Evolutionary conservation across 2,797 vertebrate genomes (phyloP), one percentile per base, ranked within the genome.

Genomic region (Phrynocephalus forsythii): DNA sequence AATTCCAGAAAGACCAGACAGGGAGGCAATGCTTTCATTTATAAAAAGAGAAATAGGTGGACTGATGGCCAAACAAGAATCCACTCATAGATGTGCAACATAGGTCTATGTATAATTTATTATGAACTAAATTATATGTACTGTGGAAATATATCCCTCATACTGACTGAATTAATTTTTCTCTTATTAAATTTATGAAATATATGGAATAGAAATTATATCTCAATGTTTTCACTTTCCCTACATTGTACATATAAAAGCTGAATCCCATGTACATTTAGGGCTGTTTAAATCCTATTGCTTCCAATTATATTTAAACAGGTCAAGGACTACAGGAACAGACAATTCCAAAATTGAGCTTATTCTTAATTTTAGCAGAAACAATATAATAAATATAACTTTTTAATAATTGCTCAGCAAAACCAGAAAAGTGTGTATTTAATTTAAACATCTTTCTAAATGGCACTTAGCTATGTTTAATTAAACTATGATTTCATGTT

Each of bases 161-260:
- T 86, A 91, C 88, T 67, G 10, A 68, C 89, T 88, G 50, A 10
- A 28, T 2, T 18, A 93, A 79, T 78, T n/a, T 79, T 0, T 5
- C 80, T 87, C 26, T 73, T 48, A 5, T 60, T 88, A 91, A 93
- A 90, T 82, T 68, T 79, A 24, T 7, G 85, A 83, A 13, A 84
- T 1, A 88, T 11, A 56, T 33, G 1, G 33, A 63, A 22, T 79
- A 85, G 13, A 91, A 87, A 87, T 2, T 71, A 28, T 52, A 84
- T 83, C 79, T 82, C 77, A 78, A 20, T 78, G 30, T 48, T 82
- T 87, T 44, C 38, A 44, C 38, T 5, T 56, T 56, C 52, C 52
- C 9, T 56, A 10, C 9, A 11, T 56, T 56, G 52, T 56, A 87
- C 66, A 67, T 4, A 33, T 33, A 20, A 80, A 80, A 22, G 56